phyloP scores from a whole-genome alignment of 2,797 vertebrate species.

The Cirrhinus mrigala region DNA sequence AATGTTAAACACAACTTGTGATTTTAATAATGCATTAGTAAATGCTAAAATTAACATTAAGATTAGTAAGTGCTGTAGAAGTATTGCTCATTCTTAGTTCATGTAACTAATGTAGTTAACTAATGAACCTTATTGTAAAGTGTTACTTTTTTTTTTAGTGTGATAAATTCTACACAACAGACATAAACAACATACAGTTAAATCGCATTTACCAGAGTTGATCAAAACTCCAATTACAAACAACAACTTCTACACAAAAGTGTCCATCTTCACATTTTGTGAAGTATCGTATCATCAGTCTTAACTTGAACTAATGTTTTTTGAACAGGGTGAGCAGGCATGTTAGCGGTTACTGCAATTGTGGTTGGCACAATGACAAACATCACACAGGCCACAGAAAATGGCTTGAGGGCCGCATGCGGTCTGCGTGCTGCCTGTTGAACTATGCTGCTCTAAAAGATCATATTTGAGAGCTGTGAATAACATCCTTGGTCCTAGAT shows the following conservation, averaged over 20 bases:
- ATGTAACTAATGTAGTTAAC: no score
- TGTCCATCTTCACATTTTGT: neutral
- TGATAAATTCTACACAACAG: neutral
- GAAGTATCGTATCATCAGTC: neutral
- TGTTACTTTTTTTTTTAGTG: no score
- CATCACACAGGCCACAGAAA: neutral
- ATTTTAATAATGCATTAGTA: no score
- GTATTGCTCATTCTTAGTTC: no score
- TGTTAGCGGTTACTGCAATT: neutral
- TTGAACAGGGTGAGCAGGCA: neutral
- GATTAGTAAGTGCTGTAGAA: no score
- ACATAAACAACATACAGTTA: neutral
- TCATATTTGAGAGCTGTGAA: conserved; percentile 22
- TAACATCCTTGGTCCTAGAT: neutral
- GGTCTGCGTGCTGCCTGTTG: neutral
- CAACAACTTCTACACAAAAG: neutral
- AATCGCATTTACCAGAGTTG: neutral
- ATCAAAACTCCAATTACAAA: no score
- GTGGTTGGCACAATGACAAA: neutral
- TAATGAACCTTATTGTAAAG: no score
- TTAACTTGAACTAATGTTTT: neutral
- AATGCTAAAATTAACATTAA: no score
- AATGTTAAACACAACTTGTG: no score
- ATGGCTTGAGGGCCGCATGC: neutral
- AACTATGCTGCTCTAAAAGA: conserved; percentile 1